Evolutionary conservation across 2,888 invertebrate genomes (phyloP), one percentile per base, ranked within the genome.

Genomic region (Bimastos eiseni): DNA sequence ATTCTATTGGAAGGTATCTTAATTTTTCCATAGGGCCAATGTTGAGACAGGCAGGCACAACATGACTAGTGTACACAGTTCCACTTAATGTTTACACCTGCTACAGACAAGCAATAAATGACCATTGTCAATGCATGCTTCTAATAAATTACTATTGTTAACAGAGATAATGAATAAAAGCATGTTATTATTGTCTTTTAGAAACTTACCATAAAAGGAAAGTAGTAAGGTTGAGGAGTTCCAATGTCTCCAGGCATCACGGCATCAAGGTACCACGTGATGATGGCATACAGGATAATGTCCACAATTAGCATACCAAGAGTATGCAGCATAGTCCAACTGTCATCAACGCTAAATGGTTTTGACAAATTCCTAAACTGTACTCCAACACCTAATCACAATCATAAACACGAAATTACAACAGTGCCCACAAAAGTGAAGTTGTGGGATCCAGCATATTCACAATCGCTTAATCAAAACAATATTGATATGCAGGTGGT

Each of bases 311-410:
- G 91, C 93, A 93, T 93, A 11, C 92, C 83, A 24, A 93, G 90
- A 1, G 93, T 92, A 86, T 93, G 90, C 36, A 90, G 94, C 91
- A 95, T 92, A 19, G 94, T 94, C 88, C 93, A 90, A 86, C 91
- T 91, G 83, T 95, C 95, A 89, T 94, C 93, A 19, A 93, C 93
- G 91, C 93, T 93, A n/a, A 94, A 93, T 30, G 94, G 93, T 49
- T 92, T 92, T 55, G 91, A 93, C 15, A 96, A 41, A 83, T 91
- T 92, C 44, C 37, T 88, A 92, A 92, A 92, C 90, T 92, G 91
- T 88, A 92, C 30, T 30, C 92, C 92, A 36, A 90, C 92, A 34
- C 92, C 92, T 92, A 21, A 70, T n/a, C n/a, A n/a, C n/a, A n/a
- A n/a, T n/a, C n/a, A n/a, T n/a, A n/a, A n/a, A n/a, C n/a, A n/a